Conservation (phyloP, 2,888 invertebrate genomes). For the Mimachlamys varia region DNA sequence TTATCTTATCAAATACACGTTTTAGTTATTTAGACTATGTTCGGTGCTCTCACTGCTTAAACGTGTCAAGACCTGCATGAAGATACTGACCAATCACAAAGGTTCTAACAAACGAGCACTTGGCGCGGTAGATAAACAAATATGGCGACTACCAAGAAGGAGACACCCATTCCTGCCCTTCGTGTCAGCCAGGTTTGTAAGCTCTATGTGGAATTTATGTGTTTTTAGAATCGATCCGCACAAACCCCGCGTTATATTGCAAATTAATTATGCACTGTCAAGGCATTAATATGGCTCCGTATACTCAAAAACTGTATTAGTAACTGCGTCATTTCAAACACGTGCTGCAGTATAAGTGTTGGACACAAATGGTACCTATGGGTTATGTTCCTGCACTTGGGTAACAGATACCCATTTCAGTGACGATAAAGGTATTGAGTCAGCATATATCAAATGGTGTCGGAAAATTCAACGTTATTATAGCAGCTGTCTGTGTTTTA, state of each 20-base stretch:
- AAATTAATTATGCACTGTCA: background rate
- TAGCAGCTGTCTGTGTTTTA: too few species aligned
- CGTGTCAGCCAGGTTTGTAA: constrained; percentile 70
- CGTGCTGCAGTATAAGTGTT: too few species aligned
- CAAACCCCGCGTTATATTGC: background rate
- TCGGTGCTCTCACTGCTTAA: background rate
- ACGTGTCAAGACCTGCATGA: background rate
- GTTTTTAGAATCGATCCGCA: background rate
- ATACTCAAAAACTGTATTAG: background rate
- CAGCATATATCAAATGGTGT: too few species aligned
- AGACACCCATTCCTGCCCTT: constrained; percentile 60
- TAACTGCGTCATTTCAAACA: background rate
- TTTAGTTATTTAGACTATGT: background rate
- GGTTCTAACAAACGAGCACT: background rate
- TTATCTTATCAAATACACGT: background rate
- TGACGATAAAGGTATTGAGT: too few species aligned
- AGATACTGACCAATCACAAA: constrained; percentile 36
- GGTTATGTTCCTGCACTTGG: too few species aligned
- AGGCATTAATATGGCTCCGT: background rate
- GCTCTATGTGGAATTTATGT: background rate
- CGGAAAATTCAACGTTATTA: too few species aligned
- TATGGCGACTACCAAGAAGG: constrained; percentile 53
- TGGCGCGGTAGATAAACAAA: constrained; percentile 46
- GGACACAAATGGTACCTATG: too few species aligned
- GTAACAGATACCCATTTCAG: too few species aligned